Evolutionary conservation across 1,140 invertebrate genomes (phyloP).

Genomic region (Pemphigus obesinymphae): DNA sequence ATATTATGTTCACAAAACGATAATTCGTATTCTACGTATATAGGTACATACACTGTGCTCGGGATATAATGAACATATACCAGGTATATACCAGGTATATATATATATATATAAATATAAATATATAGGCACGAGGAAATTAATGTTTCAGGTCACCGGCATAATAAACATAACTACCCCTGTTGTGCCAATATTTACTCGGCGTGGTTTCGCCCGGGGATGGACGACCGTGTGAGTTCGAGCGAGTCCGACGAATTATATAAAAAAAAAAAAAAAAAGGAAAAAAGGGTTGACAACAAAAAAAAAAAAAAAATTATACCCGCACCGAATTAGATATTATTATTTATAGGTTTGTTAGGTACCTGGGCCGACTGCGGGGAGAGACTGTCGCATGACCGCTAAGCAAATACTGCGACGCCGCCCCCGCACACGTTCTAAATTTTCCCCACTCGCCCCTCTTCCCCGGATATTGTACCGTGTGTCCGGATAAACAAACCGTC

Average conservation of each 20-base stretch:
- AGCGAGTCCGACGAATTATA: background rate
- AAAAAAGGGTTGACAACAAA: background rate
- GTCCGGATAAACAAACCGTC: conserved; percentile 13
- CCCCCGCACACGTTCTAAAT: no score
- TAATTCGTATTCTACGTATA: no score
- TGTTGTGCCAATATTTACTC: conserved; percentile 17
- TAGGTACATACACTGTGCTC: no score
- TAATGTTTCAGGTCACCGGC: background rate
- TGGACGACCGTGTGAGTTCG: background rate
- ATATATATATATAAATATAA: no score
- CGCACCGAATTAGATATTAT: background rate
- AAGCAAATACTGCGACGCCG: background rate
- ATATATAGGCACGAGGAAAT: no score
- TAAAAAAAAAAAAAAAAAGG: no score
- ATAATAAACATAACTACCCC: no score
- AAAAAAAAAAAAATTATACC: background rate
- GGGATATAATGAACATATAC: no score
- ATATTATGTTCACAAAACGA: no score
- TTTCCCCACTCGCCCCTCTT: background rate
- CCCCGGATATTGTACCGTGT: background rate
- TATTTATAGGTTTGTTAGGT: no score
- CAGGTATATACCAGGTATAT: no score
- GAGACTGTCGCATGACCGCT: background rate
- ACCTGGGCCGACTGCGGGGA: no score
- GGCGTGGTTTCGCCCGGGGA: background rate